Evolutionary conservation across 1,140 invertebrate species (phyloP), one percentile per base, ranked within the genome.

Genomic region (Cardiocondyla obscurior): DNA sequence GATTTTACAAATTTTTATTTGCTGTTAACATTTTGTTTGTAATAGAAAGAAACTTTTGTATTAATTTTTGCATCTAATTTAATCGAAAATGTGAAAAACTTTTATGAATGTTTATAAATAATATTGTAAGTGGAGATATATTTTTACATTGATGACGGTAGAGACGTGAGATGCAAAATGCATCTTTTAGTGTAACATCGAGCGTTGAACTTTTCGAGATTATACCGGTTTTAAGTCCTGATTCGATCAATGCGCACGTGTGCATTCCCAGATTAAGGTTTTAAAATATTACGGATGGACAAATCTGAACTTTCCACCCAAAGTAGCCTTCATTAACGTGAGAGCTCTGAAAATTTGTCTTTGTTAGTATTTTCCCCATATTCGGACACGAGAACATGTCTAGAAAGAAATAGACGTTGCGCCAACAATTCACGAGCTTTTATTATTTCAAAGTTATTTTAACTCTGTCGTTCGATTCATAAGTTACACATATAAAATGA

Each of bases 371-470:
- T 22, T 19, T 46, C n/a, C 6, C 10, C 39, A 28, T 39, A n/a
- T 65, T 51, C 30, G 42, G 30, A 36, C 30, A 12, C 58, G 25
- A 77, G 33, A 30, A 30, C n/a, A 28, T 12, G 7, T 62, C 12
- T 12, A 46, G 16, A n/a, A 7, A 53, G 69, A 53, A 67, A 67
- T 33, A 69, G 33, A 19, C 2, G 49, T 79, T 79, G 22, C 62
- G 60, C 22, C 33, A 79, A 6, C 22, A 30, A 76, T 79, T 79
- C 69, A 79, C 30, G 49, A 79, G 74, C 33, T 67, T 79, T 79
- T 79, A 62, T 79, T 79, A 64, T n/a, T 36, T 22, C 22, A 22
- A 55, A 69, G 25, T 79, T 53, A 42, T 3, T 7, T 36, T 39
- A 14, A 65, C 2, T 67, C 36, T 60, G n/a, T 28, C 25, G 3